phyloP scores from a whole-genome alignment of 2,797 vertebrate genomes.

The Clarias pachynema region DNA sequence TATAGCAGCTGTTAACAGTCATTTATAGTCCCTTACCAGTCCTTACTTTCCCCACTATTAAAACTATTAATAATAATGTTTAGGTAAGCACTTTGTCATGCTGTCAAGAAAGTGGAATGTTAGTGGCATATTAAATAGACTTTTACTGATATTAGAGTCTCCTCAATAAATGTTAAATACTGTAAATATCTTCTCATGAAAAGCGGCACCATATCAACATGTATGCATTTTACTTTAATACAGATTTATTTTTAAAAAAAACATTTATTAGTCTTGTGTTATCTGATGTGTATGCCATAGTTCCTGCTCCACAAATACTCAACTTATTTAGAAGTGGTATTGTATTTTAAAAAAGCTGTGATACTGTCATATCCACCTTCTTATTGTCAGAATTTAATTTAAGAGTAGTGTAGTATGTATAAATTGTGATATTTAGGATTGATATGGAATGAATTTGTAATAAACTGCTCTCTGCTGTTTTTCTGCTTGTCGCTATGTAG shows the following conservation, averaged over 20 bases:
- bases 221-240: not conserved
- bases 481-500: conserved; percentile 66
- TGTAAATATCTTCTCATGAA: not conserved
- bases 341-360: not conserved
- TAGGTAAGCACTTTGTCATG: not conserved
- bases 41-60: not conserved
- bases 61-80: not conserved
- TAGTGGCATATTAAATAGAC: not conserved
- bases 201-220: not conserved
- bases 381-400: not conserved
- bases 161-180: not conserved
- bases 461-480: not conserved
- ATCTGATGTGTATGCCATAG: not conserved
- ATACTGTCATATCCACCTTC: not conserved
- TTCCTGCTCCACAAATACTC: not conserved
- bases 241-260: too few relatives aligned
- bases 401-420: not conserved
- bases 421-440: not conserved
- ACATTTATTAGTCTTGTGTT: not conserved
- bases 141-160: not conserved
- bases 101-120: not conserved
- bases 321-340: not conserved
- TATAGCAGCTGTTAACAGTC: not conserved
- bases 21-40: not conserved
- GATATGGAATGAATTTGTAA: too few relatives aligned